A percentile compares a stretch with the other conserved stretches of the same genome.
Evolutionary conservation across 64 coral and sea anemone genomes (phyloP).

Genomic region (Stichodactyla helianthus): DNA sequence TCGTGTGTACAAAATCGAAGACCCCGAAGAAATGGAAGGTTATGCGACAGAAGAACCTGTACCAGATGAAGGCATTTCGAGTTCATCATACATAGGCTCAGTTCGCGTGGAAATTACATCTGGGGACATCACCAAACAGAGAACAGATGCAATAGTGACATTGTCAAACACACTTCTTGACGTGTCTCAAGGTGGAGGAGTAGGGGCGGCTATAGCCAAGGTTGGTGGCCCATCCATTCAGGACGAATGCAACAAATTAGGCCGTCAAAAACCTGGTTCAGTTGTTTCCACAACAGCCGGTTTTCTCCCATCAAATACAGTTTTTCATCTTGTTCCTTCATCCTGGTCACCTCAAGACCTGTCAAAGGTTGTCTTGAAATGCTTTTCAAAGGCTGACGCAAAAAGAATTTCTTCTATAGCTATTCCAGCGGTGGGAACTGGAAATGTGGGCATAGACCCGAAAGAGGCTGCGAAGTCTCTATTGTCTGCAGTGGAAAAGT

Average conservation of each 20-base stretch:
- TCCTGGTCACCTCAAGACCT: not conserved
- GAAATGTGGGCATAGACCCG: constrained; percentile 25
- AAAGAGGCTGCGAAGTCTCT: constrained; percentile 39
- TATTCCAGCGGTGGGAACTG: constrained; percentile 63
- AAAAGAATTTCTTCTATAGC: constrained; percentile 26
- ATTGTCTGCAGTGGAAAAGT: constrained; percentile 35
- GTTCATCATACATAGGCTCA: constrained; percentile 23
- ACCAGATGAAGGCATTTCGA: not conserved
- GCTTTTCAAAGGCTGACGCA: constrained; percentile 15
- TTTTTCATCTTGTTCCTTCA: constrained; percentile 41
- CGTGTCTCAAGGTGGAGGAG: constrained; percentile 36
- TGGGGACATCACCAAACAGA: constrained; percentile 59
- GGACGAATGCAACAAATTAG: constrained; percentile 25
- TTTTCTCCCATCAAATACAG: not conserved
- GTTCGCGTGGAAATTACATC: constrained; percentile 18
- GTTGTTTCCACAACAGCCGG: constrained; percentile 46
- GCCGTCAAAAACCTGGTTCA: constrained; percentile 25
- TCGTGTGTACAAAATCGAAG: not conserved
- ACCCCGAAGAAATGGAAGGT: not conserved
- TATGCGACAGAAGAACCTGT: not conserved
- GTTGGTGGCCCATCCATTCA: constrained; percentile 38
- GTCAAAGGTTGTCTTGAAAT: not conserved
- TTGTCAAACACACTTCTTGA: constrained; percentile 40
- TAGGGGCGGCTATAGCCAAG: constrained; percentile 43
- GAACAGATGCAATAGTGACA: constrained; percentile 46